Base-by-base conservation (phyloP, 2,888 invertebrate species). In the Arge pagana region DNA sequence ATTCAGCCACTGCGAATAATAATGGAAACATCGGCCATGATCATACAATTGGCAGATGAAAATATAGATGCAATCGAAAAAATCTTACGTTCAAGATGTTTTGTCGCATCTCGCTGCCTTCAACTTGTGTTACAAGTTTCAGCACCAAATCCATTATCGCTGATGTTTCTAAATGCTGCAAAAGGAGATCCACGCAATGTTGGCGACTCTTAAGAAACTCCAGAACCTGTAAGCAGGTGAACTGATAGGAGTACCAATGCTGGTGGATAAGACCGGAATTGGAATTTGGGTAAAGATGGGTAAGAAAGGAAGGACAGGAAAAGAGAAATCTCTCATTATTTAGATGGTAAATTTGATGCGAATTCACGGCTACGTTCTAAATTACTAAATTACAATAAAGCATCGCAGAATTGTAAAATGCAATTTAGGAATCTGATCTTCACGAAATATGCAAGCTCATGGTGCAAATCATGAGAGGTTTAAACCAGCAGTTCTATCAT, bases 221-320 rank as follows among this genome's bases (percentile, higher is more conserved):
- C 80, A 96, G 83, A 74, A 95, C 90, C 81, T 94, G 88, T 74
- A 93, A 86, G 80, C 91, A 92, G 78, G 90, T 90, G 77, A 91
- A 88, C 83, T 93, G 91, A 84, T 91, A 90, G 77, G 90, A 87
- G 80, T 90, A 90, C 90, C 92, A 93, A 82, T 93, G 90, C 90
- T 90, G 78, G 57, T 50, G 55, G 61, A 45, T 11, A 43, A 18
- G 39, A 43, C n/a, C 19, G 33, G 33, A 45, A 45, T 13, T 5
- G 33, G 45, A 24, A 33, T 57, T 61, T 39, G 24, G 24, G 24
- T 15, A 16, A 37, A 45, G 42, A 23, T 23, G 35, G 40, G 53
- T 42, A 53, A 28, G n/a, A 8, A 23, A 26, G 37, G 24, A 13
- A 40, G 52, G 48, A 28, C 41, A 53, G 28, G 37, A 36, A 54